Evolutionary conservation across 1,140 invertebrate species (phyloP).

Genomic region (Nasonia giraulti): DNA sequence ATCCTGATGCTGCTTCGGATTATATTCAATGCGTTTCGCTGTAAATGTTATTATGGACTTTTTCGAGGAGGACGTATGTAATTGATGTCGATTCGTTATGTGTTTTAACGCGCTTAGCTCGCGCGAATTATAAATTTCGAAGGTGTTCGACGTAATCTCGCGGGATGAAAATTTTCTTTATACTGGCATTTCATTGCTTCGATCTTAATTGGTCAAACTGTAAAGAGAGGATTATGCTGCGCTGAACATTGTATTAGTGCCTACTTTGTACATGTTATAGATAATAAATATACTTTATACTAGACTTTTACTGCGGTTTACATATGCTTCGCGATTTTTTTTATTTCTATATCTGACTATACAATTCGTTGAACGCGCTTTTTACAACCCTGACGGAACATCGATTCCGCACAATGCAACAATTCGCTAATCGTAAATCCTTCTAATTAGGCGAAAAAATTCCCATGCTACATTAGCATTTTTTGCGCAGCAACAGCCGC

Average conservation of each 20-base stretch:
- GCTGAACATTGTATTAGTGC: not conserved
- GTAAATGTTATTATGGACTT: not conserved
- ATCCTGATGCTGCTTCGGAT: not conserved
- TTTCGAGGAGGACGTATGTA: not conserved
- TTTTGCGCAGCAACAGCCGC: not conserved
- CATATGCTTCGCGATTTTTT: no score
- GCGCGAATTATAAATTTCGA: not conserved
- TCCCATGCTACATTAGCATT: not conserved
- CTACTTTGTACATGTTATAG: not conserved
- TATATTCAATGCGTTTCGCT: not conserved
- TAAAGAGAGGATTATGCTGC: not conserved
- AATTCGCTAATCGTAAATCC: not conserved
- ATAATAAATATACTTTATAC: not conserved
- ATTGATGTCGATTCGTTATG: not conserved
- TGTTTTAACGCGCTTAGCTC: not conserved
- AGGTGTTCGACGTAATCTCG: not conserved
- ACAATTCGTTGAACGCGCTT: no score
- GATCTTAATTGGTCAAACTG: not conserved
- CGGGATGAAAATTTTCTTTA: not conserved
- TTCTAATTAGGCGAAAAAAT: not conserved
- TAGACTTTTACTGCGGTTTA: not conserved
- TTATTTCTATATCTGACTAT: no score
- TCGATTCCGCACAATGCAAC: not conserved
- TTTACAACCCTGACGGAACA: no score
- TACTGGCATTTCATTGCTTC: not conserved